Conservation (phyloP, 2,797 vertebrate genomes). For the Crocodylus rhombifer region DNA sequence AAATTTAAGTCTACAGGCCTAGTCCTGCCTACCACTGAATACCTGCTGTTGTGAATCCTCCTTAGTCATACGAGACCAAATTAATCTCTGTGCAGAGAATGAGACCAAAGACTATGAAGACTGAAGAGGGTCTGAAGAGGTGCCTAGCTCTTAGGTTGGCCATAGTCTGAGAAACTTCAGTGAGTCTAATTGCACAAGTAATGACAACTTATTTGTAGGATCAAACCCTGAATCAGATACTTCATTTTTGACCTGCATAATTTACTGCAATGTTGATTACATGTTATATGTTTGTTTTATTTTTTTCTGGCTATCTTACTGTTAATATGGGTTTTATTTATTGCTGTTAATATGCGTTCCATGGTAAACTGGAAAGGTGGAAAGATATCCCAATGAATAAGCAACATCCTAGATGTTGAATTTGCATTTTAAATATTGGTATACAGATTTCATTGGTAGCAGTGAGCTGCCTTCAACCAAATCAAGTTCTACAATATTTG, state of each 20-base stretch:
- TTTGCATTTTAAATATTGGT: background rate
- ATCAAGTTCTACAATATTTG: too few relatives aligned
- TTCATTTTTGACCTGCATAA: background rate
- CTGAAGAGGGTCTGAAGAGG: background rate
- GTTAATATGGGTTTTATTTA: background rate
- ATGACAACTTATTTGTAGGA: background rate
- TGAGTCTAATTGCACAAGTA: background rate
- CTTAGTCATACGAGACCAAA: background rate
- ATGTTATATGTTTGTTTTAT: background rate
- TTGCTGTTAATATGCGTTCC: background rate
- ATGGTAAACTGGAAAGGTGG: background rate
- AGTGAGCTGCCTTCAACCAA: background rate
- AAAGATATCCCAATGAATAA: background rate
- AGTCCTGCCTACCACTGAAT: background rate
- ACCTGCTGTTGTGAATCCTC: conserved; percentile 6
- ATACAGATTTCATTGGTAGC: background rate
- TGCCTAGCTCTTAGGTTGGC: background rate
- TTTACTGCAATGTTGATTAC: background rate
- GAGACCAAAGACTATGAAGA: conserved; percentile 24
- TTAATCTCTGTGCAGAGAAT: background rate
- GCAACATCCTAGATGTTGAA: background rate
- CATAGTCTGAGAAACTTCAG: background rate
- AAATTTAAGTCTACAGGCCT: conserved; percentile 32
- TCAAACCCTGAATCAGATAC: background rate
- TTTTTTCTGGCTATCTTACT: background rate